Evolutionary conservation across 2,888 invertebrate species (phyloP).

Genomic region (Euspilapteryx auroguttella): DNA sequence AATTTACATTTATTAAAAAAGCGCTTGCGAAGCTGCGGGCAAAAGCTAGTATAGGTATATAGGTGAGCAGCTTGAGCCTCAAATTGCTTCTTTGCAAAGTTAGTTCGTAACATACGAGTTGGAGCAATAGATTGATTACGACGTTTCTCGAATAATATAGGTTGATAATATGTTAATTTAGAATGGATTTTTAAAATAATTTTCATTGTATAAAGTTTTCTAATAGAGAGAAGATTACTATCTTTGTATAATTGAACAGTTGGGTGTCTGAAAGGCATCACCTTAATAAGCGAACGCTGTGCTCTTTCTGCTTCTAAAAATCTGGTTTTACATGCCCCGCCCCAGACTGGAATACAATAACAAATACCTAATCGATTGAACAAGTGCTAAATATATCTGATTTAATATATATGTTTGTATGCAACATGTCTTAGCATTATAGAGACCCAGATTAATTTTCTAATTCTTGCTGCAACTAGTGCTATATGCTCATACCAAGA

Average conservation of each 20-base stretch:
- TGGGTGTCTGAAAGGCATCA: neutral
- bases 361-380: too few species aligned
- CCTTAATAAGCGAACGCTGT: neutral
- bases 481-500: neutral
- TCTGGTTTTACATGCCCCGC: neutral
- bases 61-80: too few species aligned
- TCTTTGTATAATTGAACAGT: neutral
- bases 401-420: neutral
- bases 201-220: neutral
- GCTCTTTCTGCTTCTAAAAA: neutral
- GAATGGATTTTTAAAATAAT: neutral
- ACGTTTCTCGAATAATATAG: too few species aligned
- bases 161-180: too few species aligned
- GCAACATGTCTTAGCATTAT: neutral
- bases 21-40: too few species aligned
- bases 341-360: slow-evolving; percentile 1
- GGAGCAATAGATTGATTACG: too few species aligned
- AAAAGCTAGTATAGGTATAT: too few species aligned
- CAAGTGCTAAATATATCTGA: neutral
- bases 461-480: neutral
- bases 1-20: too few species aligned
- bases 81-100: too few species aligned
- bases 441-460: neutral
- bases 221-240: neutral
- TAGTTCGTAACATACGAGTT: too few species aligned